Evolutionary conservation across 92 coral and sea anemone genomes (phyloP).

Genomic region (Porites evermanni): DNA sequence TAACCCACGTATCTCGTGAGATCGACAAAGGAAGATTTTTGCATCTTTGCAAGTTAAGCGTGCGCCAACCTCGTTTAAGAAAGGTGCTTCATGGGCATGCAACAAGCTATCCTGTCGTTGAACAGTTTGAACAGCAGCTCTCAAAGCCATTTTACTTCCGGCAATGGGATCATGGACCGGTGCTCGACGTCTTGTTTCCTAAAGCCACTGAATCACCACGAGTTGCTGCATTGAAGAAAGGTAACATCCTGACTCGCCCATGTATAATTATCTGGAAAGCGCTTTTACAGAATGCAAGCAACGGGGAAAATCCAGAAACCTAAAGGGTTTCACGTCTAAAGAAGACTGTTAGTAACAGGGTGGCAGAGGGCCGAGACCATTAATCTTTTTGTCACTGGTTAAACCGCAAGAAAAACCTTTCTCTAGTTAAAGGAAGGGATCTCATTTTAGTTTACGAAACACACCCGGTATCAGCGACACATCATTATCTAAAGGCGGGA

Average conservation of each 20-base stretch:
- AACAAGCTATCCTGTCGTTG: constrained; percentile 81
- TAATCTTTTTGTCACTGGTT: no score
- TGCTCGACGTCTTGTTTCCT: constrained; percentile 74
- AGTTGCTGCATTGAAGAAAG: constrained; percentile 83
- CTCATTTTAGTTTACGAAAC: no score
- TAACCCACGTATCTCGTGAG: constrained; percentile 69
- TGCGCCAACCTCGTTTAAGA: constrained; percentile 84
- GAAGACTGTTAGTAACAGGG: no score
- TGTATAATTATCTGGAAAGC: no score
- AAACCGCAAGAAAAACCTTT: no score
- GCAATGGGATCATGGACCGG: constrained; percentile 78
- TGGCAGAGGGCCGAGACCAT: no score
- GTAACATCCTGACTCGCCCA: constrained; percentile 18
- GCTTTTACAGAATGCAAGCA: no score
- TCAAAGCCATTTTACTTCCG: constrained; percentile 35
- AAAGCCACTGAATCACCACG: constrained; percentile 68
- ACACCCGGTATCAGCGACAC: no score
- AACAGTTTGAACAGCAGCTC: constrained; percentile 83
- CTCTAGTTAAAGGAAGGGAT: no score
- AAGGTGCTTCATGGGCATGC: constrained; percentile 59
- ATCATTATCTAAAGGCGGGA: background rate
- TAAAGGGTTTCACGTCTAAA: no score
- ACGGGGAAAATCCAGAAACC: no score
- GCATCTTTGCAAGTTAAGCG: constrained; percentile 67
- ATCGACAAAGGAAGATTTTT: background rate